These are phyloP conservation scores for Rhizomys pruinosus DNA, from an alignment of 2,113 vertebrate genomes.

Conservation along the genomic window DNA sequence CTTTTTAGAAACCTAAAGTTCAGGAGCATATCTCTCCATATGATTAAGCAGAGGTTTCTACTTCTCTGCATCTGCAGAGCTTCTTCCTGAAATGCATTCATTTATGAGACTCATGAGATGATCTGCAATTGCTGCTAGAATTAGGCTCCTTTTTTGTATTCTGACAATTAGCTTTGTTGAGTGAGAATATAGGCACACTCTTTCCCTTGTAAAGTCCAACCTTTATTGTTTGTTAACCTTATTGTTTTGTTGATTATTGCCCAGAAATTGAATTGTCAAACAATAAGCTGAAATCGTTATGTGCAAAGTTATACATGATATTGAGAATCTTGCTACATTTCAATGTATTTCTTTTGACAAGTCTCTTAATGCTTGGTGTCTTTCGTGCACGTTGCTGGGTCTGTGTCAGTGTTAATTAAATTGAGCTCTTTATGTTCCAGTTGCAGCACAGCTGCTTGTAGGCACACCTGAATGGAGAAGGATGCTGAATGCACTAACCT, in stretches of 20 bases:
- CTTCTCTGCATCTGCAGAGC: constrained; percentile 61
- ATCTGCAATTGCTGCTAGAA: constrained; percentile 70
- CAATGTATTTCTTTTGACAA: constrained; percentile 72
- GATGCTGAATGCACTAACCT: constrained; percentile 80
- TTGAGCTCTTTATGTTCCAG: constrained; percentile 78
- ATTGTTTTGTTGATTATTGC: constrained; percentile 71
- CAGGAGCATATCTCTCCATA: constrained; percentile 38
- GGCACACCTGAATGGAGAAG: constrained; percentile 80
- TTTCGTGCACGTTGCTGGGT: constrained; percentile 68
- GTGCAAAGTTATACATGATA: constrained; percentile 66
- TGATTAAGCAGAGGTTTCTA: constrained; percentile 52
- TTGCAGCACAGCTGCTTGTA: constrained; percentile 78
- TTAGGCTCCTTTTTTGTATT: constrained; percentile 68
- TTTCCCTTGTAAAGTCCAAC: constrained; percentile 69
- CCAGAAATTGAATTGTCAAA: constrained; percentile 70
- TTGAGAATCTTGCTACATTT: constrained; percentile 66
- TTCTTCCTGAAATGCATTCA: constrained; percentile 71
- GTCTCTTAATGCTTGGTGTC: constrained; percentile 66
- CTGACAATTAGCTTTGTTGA: constrained; percentile 68
- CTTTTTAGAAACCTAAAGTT: constrained; percentile 62
- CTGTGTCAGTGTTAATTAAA: constrained; percentile 78
- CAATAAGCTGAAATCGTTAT: constrained; percentile 60
- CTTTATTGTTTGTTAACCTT: constrained; percentile 71
- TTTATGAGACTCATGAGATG: constrained; percentile 78
- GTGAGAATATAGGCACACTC: constrained; percentile 36